Conservation (phyloP, 2,888 invertebrate species). For the Athetis lepigone region DNA sequence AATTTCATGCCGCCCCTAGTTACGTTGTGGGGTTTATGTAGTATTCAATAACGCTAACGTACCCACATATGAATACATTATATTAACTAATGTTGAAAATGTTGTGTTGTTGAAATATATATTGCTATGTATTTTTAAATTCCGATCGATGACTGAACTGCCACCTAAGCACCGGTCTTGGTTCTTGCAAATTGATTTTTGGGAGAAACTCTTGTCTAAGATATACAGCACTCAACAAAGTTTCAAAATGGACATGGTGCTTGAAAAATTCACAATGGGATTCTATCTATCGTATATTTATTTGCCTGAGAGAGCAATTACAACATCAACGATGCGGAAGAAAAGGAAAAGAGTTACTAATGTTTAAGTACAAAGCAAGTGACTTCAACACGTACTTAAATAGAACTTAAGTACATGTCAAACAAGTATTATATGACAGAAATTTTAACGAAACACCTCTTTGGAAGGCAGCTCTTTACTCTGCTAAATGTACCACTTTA, state of each 20-base stretch:
- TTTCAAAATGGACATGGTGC: not conserved
- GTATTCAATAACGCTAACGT: conserved; percentile 18
- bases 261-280: conserved; percentile 1
- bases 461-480: conserved; percentile 26
- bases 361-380: conserved; percentile 37
- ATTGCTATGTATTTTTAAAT: not conserved
- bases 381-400: conserved; percentile 40
- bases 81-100: not conserved
- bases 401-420: conserved; percentile 32
- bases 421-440: conserved; percentile 35
- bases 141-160: not conserved
- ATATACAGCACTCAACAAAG: not conserved
- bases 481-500: conserved; percentile 44
- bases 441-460: conserved; percentile 14
- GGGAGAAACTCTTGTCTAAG: not conserved
- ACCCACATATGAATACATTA: not conserved
- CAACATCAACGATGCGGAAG: conserved; percentile 24
- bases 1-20: conserved; percentile 31
- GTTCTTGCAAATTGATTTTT: not conserved
- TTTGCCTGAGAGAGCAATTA: conserved; percentile 27
- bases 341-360: conserved; percentile 31
- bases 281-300: conserved; percentile 12
- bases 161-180: not conserved
- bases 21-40: conserved; percentile 1
- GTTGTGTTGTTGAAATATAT: too few relatives aligned